Base-by-base conservation (phyloP, 2,113 vertebrate genomes). In the Girardinichthys multiradiatus region DNA sequence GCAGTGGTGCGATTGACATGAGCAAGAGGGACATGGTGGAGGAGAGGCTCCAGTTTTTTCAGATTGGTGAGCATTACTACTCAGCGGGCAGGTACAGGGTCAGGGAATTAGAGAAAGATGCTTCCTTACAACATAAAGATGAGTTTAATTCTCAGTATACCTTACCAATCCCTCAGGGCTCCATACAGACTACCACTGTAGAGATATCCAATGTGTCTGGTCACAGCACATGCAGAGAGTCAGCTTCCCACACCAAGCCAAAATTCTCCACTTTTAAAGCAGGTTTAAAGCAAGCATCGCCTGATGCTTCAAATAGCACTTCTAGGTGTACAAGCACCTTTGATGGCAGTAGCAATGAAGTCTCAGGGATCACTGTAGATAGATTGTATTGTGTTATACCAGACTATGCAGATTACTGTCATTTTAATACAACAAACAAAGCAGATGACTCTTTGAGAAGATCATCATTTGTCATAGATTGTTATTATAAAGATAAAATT, bases 1-100 rank as follows among this genome's bases (percentile, higher is more conserved):
- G 98, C 95, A 99, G 98, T 98, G 98, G 98, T 94, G 98, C 98
- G 92, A 99, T 99, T 98, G 98, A 99, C 97, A 99, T 99, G 98
- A 99, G 98, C 97, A 99, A 99, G 97, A 96, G 98, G 95, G 98
- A 99, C 97, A 98, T 98, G 97, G 97, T 99, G 95, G 98, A 99
- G 95, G 98, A 99, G 93, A 99, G 98, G 95, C 98, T 99, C 88
- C 98, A 99, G 95, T 99, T 99, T 98, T 99, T 99, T 95, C 98
- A 99, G 96, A 98, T 99, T 96, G 98, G 97, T 99, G 98, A 99
- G 98, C 98, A 99, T 98, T 86, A 94, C 95, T 95, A 95, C 95
- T 96, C 95, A 89, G 96, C 95, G 94, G 97, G 96, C 94, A 96
- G 96, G 95, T 96, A 97, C 94, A 96, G 96, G 94, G 96, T 96